phyloP scores from a whole-genome alignment of 92 coral and sea anemone genomes.

The Siderastrea radians region DNA sequence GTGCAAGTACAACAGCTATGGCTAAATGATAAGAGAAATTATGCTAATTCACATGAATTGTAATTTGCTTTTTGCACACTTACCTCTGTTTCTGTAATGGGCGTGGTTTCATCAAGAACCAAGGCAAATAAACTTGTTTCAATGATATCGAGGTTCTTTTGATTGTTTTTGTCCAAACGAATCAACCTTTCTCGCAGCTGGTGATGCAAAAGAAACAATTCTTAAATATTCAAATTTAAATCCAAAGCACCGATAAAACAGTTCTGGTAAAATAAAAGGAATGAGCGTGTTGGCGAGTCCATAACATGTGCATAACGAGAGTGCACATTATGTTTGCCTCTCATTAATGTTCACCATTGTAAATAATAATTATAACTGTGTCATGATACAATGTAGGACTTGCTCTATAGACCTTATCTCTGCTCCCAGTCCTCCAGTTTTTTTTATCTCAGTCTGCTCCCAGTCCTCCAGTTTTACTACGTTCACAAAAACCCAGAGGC shows the following conservation, averaged over 20 bases:
- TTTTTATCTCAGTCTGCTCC: no score
- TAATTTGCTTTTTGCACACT: background rate
- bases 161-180: conserved; percentile 66
- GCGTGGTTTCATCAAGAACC: conserved; percentile 80
- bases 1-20: background rate
- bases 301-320: no score
- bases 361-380: no score
- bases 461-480: no score
- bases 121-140: conserved; percentile 85
- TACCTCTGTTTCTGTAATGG: conserved; percentile 77
- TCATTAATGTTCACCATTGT: no score
- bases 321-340: no score
- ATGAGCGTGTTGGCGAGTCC: no score
- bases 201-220: background rate
- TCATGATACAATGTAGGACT: no score
- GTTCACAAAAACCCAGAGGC: no score
- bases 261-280: background rate
- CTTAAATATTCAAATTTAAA: background rate
- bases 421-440: no score
- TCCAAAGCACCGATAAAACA: background rate
- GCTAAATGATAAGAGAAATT: background rate
- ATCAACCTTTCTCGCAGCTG: conserved; percentile 86
- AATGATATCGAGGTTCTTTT: conserved; percentile 73
- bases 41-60: no score
- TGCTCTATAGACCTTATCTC: no score